Conservation (phyloP, 2,113 vertebrate genomes). For the Plecotus auritus region DNA sequence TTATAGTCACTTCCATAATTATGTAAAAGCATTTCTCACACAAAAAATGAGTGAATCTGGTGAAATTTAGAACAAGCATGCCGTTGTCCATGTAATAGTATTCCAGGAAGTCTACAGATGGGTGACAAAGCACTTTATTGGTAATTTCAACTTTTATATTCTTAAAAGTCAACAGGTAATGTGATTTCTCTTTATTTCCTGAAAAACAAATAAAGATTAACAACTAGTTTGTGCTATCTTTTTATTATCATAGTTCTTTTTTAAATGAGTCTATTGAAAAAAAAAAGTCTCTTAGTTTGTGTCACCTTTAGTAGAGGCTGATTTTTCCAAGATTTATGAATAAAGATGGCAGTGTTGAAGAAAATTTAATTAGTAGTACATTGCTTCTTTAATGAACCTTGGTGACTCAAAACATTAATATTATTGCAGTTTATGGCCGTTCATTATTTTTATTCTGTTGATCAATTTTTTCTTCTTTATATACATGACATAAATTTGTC, state of each 20-base stretch:
- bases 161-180: slow-evolving; percentile 30
- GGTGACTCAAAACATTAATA: slow-evolving; percentile 8
- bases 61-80: slow-evolving; percentile 51
- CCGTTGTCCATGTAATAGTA: slow-evolving; percentile 29
- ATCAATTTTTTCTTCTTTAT: slow-evolving; percentile 11
- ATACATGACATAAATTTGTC: slow-evolving; percentile 25
- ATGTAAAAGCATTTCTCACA: slow-evolving; percentile 32
- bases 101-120: slow-evolving; percentile 32
- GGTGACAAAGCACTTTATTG: slow-evolving; percentile 3
- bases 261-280: neutral
- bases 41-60: neutral
- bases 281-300: neutral
- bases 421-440: neutral
- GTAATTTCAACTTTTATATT: slow-evolving; percentile 34
- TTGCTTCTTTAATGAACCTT: slow-evolving; percentile 6
- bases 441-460: neutral
- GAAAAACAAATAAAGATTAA: slow-evolving; percentile 4
- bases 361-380: slow-evolving; percentile 6
- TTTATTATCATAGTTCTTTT: neutral
- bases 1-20: slow-evolving; percentile 3
- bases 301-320: neutral
- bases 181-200: slow-evolving; percentile 48
- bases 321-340: slow-evolving; percentile 19
- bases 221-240: neutral
- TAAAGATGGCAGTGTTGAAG: neutral